Conservation (phyloP, 2,888 invertebrate genomes). For the Operophtera brumata region DNA sequence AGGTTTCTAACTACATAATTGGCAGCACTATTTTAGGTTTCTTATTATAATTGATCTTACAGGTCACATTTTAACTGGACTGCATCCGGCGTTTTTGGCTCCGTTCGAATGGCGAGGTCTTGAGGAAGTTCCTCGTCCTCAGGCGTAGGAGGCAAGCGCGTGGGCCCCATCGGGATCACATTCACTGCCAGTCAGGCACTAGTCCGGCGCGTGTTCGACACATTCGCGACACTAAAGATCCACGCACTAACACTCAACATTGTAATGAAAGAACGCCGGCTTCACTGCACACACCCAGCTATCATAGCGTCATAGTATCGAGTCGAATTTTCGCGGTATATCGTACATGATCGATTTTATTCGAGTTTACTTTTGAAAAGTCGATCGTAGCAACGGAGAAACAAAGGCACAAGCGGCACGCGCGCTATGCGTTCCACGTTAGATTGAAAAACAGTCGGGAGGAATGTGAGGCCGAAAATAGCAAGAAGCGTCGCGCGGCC, state of each 20-base stretch:
- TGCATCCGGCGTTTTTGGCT: slow-evolving; percentile 52
- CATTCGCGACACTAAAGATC: slow-evolving; percentile 46
- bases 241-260: slow-evolving; percentile 57
- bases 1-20: neutral
- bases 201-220: slow-evolving; percentile 55
- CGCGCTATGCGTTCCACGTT: slow-evolving; percentile 76
- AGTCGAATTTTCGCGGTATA: slow-evolving; percentile 36
- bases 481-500: slow-evolving; percentile 74
- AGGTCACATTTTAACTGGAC: slow-evolving; percentile 47
- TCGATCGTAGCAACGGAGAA: slow-evolving; percentile 52
- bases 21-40: neutral
- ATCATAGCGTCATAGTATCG: slow-evolving; percentile 25
- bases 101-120: slow-evolving; percentile 43
- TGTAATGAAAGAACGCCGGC: slow-evolving; percentile 41
- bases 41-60: slow-evolving; percentile 47
- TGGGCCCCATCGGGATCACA: slow-evolving; percentile 65
- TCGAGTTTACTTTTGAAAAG: slow-evolving; percentile 43
- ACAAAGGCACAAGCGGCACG: slow-evolving; percentile 72
- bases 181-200: slow-evolving; percentile 52
- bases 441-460: slow-evolving; percentile 78
- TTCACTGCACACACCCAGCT: slow-evolving; percentile 37
- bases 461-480: slow-evolving; percentile 79
- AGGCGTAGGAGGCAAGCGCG: slow-evolving; percentile 67
- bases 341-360: slow-evolving; percentile 42
- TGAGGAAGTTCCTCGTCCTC: slow-evolving; percentile 66